Conservation (phyloP, 2,888 invertebrate genomes). For the Cephus rjabovi region DNA sequence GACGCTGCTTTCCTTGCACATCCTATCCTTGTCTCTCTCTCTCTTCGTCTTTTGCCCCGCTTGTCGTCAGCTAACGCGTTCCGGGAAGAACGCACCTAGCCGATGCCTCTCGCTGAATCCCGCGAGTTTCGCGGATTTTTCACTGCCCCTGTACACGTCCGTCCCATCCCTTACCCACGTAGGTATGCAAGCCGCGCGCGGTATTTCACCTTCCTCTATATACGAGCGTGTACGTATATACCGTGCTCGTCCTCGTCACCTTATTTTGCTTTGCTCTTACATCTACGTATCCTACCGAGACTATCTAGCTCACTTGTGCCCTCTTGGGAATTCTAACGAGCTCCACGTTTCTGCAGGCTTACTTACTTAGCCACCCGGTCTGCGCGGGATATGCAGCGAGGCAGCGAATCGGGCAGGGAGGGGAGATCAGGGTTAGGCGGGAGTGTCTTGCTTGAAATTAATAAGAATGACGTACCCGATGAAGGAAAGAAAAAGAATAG, state of each 20-base stretch:
- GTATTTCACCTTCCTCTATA: neutral
- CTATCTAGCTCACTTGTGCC: neutral
- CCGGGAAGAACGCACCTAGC: slow-evolving; percentile 17
- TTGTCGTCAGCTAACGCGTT: slow-evolving; percentile 16
- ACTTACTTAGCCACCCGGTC: neutral
- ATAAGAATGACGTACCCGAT: too few relatives aligned
- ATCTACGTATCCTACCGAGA: neutral
- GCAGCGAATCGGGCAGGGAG: too few relatives aligned
- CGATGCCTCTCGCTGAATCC: slow-evolving; percentile 5
- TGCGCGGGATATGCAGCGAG: neutral
- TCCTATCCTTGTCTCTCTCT: slow-evolving; percentile 17
- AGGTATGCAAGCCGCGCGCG: neutral
- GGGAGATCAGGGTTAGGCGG: too few relatives aligned
- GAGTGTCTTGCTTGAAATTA: neutral
- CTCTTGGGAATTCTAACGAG: neutral
- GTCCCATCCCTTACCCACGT: neutral
- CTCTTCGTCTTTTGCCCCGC: slow-evolving; percentile 25
- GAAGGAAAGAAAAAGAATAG: neutral
- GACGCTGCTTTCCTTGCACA: slow-evolving; percentile 17
- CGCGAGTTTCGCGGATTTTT: slow-evolving; percentile 2
- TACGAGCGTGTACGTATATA: neutral
- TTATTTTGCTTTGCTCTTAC: neutral
- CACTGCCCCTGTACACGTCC: neutral
- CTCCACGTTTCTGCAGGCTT: neutral
- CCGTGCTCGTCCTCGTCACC: neutral